Percentiles rank a stretch among this genome's conserved stretches.
phyloP scores from a whole-genome alignment of 1,140 invertebrate species.

The Leptonema lineaticorne region DNA sequence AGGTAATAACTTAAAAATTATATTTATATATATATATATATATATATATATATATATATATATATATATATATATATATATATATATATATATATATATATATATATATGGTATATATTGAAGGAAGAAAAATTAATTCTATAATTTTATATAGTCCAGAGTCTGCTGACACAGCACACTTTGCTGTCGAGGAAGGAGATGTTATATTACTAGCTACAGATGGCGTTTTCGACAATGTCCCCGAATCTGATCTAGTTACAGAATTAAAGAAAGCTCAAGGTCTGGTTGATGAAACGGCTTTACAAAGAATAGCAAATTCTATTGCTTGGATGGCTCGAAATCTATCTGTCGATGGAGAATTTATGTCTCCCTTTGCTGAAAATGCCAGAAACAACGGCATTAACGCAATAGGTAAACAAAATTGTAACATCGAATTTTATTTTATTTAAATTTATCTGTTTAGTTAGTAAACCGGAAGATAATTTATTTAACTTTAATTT shows the following conservation, averaged over 20 bases:
- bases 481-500: slow-evolving; percentile 32
- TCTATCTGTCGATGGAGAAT: slow-evolving; percentile 89
- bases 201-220: slow-evolving; percentile 95
- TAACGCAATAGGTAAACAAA: slow-evolving; percentile 77
- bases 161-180: slow-evolving; percentile 85
- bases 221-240: slow-evolving; percentile 97
- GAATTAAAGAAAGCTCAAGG: slow-evolving; percentile 66
- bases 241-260: slow-evolving; percentile 81
- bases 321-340: slow-evolving; percentile 93
- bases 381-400: slow-evolving; percentile 92
- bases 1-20: slow-evolving; percentile 58
- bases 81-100: neutral
- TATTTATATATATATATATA: neutral
- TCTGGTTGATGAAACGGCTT: slow-evolving; percentile 62
- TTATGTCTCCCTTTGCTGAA: slow-evolving; percentile 93
- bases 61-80: neutral
- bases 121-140: no score
- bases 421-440: neutral
- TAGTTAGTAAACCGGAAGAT: no score
- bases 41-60: neutral
- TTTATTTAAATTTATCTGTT: neutral
- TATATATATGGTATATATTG: neutral
- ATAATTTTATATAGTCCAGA: slow-evolving; percentile 69
- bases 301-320: slow-evolving; percentile 90
- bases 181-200: slow-evolving; percentile 91